Conservation (phyloP, 2,797 vertebrate genomes). For the Enteromius anoplus region DNA sequence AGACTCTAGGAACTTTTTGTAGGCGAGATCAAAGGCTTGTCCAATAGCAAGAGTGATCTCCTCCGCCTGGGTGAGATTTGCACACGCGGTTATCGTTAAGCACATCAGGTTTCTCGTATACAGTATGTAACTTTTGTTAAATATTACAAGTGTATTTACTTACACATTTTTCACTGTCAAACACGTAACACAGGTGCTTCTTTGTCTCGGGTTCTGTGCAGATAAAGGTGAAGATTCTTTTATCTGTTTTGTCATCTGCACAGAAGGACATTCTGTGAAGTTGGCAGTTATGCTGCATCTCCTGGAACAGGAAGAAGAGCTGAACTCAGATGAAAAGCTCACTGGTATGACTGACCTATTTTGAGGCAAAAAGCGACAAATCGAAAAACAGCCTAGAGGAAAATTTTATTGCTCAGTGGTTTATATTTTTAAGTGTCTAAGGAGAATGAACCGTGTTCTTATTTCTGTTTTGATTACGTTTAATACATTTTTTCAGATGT, state of each 20-base stretch:
- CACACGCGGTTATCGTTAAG: neutral
- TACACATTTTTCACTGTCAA: constrained; percentile 93
- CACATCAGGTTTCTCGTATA: neutral
- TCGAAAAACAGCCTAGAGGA: neutral
- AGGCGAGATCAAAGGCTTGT: constrained; percentile 89
- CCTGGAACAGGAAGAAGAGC: constrained; percentile 68
- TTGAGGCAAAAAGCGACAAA: constrained; percentile 13
- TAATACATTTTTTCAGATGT: neutral
- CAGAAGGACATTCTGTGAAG: constrained; percentile 91
- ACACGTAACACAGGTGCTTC: constrained; percentile 88
- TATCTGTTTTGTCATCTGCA: constrained; percentile 91
- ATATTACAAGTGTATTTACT: constrained; percentile 64
- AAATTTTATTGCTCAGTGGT: neutral
- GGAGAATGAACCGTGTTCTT: neutral
- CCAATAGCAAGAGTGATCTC: constrained; percentile 90
- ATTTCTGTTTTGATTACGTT: neutral
- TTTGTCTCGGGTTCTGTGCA: constrained; percentile 89
- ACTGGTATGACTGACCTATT: constrained; percentile 9
- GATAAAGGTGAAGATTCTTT: constrained; percentile 90
- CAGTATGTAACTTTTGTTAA: neutral
- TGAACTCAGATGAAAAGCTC: constrained; percentile 16
- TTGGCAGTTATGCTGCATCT: constrained; percentile 86
- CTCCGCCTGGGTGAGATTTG: constrained; percentile 77
- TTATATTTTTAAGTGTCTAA: neutral
- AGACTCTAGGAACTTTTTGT: constrained; percentile 89